Evolutionary conservation across 2,113 vertebrate genomes (phyloP), one percentile per base, ranked within the genome.

Genomic region (Cottus gobio): DNA sequence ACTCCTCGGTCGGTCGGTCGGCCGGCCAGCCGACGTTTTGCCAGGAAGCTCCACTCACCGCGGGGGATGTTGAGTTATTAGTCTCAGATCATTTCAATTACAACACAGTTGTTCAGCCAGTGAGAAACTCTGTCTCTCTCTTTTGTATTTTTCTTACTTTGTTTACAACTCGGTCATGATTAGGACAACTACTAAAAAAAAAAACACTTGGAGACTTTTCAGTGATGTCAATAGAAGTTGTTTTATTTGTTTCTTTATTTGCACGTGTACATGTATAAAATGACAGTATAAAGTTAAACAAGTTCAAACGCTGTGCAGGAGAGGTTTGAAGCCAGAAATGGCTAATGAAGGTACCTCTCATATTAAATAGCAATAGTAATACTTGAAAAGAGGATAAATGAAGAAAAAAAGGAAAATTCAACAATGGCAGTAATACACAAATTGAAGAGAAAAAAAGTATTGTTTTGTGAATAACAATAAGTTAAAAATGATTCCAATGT

Each of bases 31-130:
- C 79, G 69, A 77, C 67, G 13, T 65, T 65, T 66, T 93, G 84
- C 90, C 79, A 82, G 91, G 85, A 93, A 91, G 70, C 89, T 76
- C 82, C 66, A 15, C 71, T 78, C 80, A 86, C 84, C 36, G 71
- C n/a, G 26, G 76, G 79, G 79, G 83, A 71, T 75, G 62, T 46
- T 77, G 85, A 80, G 82, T 92, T 89, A 84, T 86, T 80, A 69
- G 71, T 66, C 54, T 85, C 79, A 79, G 56, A 89, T 89, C 57
- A 90, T 83, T 89, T 90, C 77, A 89, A 86, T 94, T 88, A 81
- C 34, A 86, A 69, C 74, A 63, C 30, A 79, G 81, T 87, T 87
- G 78, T 84, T 89, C 52, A 66, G 11, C 79, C 80, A 44, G 71
- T 64, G 62, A 61, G 46, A 83, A 80, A 74, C n/a, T 57, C 20